Conservation (phyloP, 2,113 vertebrate species). For the Mungos mungo region DNA sequence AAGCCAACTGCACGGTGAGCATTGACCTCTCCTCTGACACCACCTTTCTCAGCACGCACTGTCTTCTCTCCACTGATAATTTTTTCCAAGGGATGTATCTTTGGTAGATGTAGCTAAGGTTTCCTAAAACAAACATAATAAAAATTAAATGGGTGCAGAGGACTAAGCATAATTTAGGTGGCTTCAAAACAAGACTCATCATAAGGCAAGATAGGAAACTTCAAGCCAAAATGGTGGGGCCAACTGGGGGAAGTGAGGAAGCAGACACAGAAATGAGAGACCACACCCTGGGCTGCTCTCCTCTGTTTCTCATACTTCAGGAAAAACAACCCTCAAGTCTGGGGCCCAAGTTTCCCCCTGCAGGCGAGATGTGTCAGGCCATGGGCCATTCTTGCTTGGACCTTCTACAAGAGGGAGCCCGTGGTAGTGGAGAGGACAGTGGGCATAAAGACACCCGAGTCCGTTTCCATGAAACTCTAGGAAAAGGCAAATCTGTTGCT, state of each 20-base stretch:
- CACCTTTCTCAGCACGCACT: background rate
- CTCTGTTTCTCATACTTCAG: background rate
- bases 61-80: background rate
- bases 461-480: background rate
- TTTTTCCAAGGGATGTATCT: background rate
- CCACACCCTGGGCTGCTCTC: background rate
- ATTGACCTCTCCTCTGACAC: background rate
- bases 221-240: background rate
- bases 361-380: background rate
- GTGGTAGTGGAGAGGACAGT: background rate
- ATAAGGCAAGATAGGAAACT: background rate
- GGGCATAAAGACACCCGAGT: background rate
- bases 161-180: background rate
- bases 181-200: background rate
- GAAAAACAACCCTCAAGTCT: background rate
- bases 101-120: background rate
- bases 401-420: background rate
- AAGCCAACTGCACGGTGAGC: background rate
- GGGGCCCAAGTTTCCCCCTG: background rate
- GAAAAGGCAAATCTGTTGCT: background rate
- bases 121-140: background rate
- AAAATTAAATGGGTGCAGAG: background rate
- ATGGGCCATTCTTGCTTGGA: background rate
- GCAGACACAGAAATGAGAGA: background rate
- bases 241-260: background rate